Conservation (phyloP, 92 coral and sea anemone genomes). For the Parazoanthus darwini region DNA sequence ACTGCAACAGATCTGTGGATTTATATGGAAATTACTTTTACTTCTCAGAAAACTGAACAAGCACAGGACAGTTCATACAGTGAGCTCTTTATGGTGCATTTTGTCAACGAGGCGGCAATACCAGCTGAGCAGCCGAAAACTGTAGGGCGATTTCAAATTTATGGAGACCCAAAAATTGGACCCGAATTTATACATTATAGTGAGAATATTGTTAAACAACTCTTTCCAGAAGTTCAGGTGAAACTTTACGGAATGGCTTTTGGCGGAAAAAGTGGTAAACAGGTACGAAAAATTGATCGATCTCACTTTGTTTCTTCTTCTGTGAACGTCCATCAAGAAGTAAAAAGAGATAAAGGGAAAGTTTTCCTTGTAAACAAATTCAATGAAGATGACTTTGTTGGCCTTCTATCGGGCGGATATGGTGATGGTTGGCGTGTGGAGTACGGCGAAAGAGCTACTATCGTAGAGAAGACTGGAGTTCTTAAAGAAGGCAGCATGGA, state of each 20-base stretch:
- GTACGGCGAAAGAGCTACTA: constrained; percentile 29
- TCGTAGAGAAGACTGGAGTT: constrained; percentile 21
- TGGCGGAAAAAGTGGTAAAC: constrained; percentile 28
- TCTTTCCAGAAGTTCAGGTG: constrained; percentile 38
- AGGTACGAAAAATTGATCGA: not conserved
- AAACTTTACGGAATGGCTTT: constrained; percentile 34
- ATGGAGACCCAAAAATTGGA: constrained; percentile 7
- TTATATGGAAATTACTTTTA: constrained; percentile 2
- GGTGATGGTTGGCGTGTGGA: constrained; percentile 3
- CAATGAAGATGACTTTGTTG: constrained; percentile 26
- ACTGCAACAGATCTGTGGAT: constrained; percentile 21
- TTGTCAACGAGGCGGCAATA: not conserved
- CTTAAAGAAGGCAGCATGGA: not conserved
- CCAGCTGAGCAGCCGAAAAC: constrained; percentile 6
- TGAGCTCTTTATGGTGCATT: constrained; percentile 2
- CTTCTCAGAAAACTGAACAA: not conserved
- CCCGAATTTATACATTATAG: constrained; percentile 19
- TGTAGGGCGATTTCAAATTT: constrained; percentile 15
- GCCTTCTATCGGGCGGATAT: not conserved
- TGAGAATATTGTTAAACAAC: constrained; percentile 11
- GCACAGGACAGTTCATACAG: not conserved
- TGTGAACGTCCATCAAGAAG: constrained; percentile 34
- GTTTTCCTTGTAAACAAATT: constrained; percentile 15
- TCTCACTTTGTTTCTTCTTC: constrained; percentile 8
- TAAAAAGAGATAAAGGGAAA: constrained; percentile 9